phyloP scores from a whole-genome alignment of 2,797 vertebrate genomes.

The Nyctibius grandis region DNA sequence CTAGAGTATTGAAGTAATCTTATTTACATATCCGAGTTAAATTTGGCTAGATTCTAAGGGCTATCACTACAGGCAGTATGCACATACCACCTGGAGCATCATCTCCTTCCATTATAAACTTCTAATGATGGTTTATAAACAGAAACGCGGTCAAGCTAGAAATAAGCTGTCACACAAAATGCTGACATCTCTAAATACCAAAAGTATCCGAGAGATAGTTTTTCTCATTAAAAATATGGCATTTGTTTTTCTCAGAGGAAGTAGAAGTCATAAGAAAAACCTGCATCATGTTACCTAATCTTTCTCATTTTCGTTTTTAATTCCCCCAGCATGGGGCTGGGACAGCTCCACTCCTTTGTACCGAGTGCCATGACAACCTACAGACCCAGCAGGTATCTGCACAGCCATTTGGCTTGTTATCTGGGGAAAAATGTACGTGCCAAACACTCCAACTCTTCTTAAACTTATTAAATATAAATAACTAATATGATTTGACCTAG shows the following conservation, averaged over 20 bases:
- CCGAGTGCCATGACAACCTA: constrained; percentile 12
- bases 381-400: background rate
- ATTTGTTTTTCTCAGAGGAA: constrained; percentile 25
- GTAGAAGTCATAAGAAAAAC: background rate
- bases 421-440: constrained; percentile 16
- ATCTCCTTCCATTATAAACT: background rate
- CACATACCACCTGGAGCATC: background rate
- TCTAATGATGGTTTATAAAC: constrained; percentile 22
- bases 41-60: background rate
- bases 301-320: constrained; percentile 48
- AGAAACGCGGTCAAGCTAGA: background rate
- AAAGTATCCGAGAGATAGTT: background rate
- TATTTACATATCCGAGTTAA: background rate
- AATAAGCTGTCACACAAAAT: constrained; percentile 3
- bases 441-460: constrained; percentile 12
- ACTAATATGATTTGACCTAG: constrained; percentile 50
- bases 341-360: background rate
- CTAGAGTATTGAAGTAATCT: background rate
- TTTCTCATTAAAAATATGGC: background rate
- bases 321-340: background rate
- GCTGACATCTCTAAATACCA: constrained; percentile 18
- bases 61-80: background rate
- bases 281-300: background rate
- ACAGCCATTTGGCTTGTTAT: constrained; percentile 22
- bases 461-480: constrained; percentile 51